Conservation (phyloP, 2,888 invertebrate species). For the Chouioia cunea region DNA sequence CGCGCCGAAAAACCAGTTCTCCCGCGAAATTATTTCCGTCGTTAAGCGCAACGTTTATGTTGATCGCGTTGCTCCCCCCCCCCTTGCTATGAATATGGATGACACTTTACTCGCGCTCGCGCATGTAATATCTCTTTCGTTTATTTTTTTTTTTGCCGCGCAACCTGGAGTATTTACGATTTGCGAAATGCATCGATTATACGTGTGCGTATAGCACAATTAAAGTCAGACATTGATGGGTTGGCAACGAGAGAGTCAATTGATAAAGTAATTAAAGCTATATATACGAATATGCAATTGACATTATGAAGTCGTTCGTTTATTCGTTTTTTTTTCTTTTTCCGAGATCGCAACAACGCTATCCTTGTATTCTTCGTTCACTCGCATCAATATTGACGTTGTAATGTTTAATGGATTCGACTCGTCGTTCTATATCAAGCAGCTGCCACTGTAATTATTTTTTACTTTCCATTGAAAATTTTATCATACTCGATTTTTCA, state of each 20-base stretch:
- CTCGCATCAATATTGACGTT: too few relatives aligned
- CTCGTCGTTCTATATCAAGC: too few relatives aligned
- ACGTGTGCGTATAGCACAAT: constrained; percentile 21
- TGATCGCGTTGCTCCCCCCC: constrained; percentile 53
- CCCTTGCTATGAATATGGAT: constrained; percentile 58
- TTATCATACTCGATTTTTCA: too few relatives aligned
- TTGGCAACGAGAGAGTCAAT: background rate
- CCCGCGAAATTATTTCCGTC: constrained; percentile 58
- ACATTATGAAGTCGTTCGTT: constrained; percentile 5
- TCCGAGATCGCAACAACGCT: too few relatives aligned
- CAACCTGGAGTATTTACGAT: too few relatives aligned
- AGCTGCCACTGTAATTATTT: too few relatives aligned
- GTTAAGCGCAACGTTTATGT: constrained; percentile 60
- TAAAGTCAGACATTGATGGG: constrained; percentile 13
- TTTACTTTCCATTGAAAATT: too few relatives aligned
- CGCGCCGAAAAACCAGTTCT: constrained; percentile 53
- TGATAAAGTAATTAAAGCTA: constrained; percentile 40
- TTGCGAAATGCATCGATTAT: background rate
- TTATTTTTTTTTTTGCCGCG: too few relatives aligned
- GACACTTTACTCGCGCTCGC: constrained; percentile 46
- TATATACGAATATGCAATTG: background rate
- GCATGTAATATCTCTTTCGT: too few relatives aligned
- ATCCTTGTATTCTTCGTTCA: too few relatives aligned
- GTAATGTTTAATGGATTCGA: too few relatives aligned
- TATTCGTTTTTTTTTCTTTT: too few relatives aligned